Base-by-base conservation (phyloP, 2,888 invertebrate species). In the Rhyacophila evoluta region DNA sequence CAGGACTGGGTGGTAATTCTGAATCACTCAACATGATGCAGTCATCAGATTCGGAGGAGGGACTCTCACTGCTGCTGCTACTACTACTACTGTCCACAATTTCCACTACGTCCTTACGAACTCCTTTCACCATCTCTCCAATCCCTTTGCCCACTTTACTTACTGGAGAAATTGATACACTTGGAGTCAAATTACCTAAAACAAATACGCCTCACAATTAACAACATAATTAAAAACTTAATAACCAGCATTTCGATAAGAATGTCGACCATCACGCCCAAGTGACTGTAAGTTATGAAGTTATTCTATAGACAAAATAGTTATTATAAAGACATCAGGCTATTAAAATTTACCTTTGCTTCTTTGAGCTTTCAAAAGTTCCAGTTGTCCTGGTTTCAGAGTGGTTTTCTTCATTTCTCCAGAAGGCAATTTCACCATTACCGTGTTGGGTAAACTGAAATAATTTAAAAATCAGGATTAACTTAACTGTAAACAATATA, bases 11-110 rank as follows among this genome's bases (percentile, higher is more conserved):
- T 27, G 92, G 94, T 82, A 94, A 93, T 84, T 93, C 95, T 2
- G 94, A 94, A 85, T 95, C 96, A 2, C 95, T 95, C 38, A 97
- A 90, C 84, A 97, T 93, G 84, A 96, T 95, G 85, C 97, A 96
- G 85, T 97, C 96, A 85, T 95, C 95, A 82, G 90, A 90, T 83
- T 96, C 95, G 28, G 94, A 95, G 72, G 91, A 91, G 11, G 92
- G 91, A 38, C 89, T 89, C 72, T 89, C 88, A 12, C 89, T 86
- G 72, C 89, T 89, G 75, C 89, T 89, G 19, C 89, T 89, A 84
- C 91, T 91, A 83, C 92, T 91, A 84, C 92, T 92, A 0, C 93
- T 93, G 84, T 93, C 92, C 82, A 93, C 93, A 85, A 96, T 96
- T 83, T 95, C 95, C 73, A 95, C 94, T 73, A 93, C 92, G 87